These are phyloP conservation scores for Cryptoblepharus egeriae DNA, from an alignment of 2,797 vertebrate genomes.

Conservation along the genomic window DNA sequence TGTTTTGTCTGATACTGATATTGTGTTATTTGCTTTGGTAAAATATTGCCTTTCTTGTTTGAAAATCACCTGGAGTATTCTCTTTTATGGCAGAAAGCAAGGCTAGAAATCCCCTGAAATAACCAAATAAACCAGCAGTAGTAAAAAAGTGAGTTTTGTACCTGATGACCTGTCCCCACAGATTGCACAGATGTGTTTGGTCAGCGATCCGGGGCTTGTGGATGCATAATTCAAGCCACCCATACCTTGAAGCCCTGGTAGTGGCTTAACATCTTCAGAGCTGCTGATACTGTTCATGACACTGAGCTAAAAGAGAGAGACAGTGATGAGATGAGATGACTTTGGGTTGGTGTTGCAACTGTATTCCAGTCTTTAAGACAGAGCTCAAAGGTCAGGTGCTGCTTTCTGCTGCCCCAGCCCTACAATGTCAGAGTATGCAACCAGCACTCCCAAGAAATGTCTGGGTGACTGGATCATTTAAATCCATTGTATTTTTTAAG, in stretches of 20 bases:
- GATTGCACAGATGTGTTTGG: conserved; percentile 96
- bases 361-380: background rate
- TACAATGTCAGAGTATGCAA: too few relatives aligned
- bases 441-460: too few relatives aligned
- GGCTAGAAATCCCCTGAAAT: too few relatives aligned
- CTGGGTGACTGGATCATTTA: too few relatives aligned
- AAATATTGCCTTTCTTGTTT: too few relatives aligned
- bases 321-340: background rate
- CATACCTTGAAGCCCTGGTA: conserved; percentile 85
- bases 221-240: conserved; percentile 90
- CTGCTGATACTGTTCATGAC: conserved; percentile 87
- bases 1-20: too few relatives aligned
- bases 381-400: background rate
- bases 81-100: too few relatives aligned
- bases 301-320: conserved; percentile 79
- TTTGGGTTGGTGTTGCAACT: background rate
- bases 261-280: conserved; percentile 92
- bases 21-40: too few relatives aligned
- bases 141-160: conserved; percentile 56
- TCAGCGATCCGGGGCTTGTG: conserved; percentile 88
- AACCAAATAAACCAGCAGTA: background rate
- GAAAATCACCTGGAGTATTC: too few relatives aligned
- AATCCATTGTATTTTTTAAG: too few relatives aligned
- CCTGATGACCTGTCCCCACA: conserved; percentile 97
- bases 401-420: background rate